Evolutionary conservation across 2,888 invertebrate species (phyloP), one percentile per base, ranked within the genome.

Genomic region (Rhyacophila evoluta): DNA sequence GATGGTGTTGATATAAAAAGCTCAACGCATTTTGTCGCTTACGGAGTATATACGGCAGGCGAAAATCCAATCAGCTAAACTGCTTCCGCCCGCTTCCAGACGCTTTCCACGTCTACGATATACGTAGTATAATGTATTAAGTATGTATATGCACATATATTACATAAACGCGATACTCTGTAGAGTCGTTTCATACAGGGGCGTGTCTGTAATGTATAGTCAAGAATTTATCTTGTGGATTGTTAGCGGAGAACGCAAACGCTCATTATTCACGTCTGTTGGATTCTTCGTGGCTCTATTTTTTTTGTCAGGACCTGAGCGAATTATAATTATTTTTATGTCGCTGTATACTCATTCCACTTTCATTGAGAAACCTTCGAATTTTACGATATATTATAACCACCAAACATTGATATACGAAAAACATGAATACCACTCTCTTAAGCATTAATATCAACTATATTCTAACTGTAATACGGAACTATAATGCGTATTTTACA

Each of bases 31-130:
- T 55, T 55, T 55, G 55, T 55, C 55, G 19, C 10, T 19, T 19
- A 6, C 1, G 4, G 6, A 15, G 8, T 1, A 10, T 19, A 19
- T 55, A 19, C 8, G 55, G 25, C 25, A 19, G 55, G 55, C 25
- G 55, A 55, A 41, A 41, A 41, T 41, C 41, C 41, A 41, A 41
- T 41, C 41, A 41, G 41, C 15, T 41, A 41, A 19, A 41, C 41
- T 41, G 19, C 41, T 15, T 11, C 15, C 3, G 19, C 41, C 15
- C 41, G 15, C 41, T 41, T 41, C 19, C 41, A 41, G 41, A 19
- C 55, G 10, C 19, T n/a, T n/a, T n/a, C n/a, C n/a, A n/a, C n/a
- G n/a, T n/a, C n/a, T 33, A 33, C 29, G 29, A 33, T 6, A 33
- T 6, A 33, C 29, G 4, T 33, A 33, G 6, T 33, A 33, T 33